Evolutionary conservation across 2,113 vertebrate species (phyloP).

Genomic region (Micronycteris hirsuta): DNA sequence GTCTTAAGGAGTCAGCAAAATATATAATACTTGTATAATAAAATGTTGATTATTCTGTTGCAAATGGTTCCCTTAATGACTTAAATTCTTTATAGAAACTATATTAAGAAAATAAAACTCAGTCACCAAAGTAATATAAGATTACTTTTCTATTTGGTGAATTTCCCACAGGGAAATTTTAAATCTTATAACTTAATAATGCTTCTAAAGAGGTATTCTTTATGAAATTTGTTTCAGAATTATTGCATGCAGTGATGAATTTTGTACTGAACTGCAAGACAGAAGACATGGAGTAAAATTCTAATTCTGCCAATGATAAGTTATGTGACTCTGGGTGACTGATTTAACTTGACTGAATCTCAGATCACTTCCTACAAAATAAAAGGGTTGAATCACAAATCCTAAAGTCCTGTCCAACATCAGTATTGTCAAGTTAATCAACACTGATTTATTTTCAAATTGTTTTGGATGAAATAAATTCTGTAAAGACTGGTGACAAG

Average conservation of each 20-base stretch:
- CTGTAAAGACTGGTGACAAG: not conserved
- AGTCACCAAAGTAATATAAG: not conserved
- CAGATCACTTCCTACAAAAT: not conserved
- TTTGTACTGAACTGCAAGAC: not conserved
- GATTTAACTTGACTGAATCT: not conserved
- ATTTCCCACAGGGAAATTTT: not conserved
- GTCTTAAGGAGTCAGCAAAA: not conserved
- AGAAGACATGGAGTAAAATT: not conserved
- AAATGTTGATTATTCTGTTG: slow-evolving; percentile 7
- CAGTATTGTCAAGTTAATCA: not conserved
- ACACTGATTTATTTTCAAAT: not conserved
- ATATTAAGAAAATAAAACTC: not conserved
- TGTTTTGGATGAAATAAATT: not conserved
- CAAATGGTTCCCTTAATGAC: not conserved
- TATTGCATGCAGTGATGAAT: not conserved
- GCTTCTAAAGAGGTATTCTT: not conserved
- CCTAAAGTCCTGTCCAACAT: not conserved
- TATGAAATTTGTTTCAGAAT: not conserved
- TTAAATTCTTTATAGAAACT: not conserved
- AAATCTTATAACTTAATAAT: slow-evolving; percentile 22
- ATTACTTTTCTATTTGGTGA: not conserved
- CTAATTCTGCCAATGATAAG: not conserved
- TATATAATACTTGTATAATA: not conserved
- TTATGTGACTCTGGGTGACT: not conserved
- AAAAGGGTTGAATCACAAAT: not conserved